Conservation (phyloP, 37 sponge, comb jelly and placozoan genomes). For the Sycon ciliatum region DNA sequence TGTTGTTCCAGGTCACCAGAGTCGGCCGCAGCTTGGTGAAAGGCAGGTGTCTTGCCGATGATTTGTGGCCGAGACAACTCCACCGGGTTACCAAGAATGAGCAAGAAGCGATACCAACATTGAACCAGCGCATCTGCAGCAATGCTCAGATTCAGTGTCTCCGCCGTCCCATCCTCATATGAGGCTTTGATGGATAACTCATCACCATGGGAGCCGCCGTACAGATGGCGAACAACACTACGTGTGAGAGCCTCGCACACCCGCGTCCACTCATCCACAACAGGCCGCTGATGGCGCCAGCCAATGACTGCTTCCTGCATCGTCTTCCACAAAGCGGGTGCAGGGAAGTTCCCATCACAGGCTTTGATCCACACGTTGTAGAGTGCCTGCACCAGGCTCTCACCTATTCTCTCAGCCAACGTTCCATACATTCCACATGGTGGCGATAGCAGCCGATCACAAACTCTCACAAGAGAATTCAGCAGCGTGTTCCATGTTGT, state of each 20-base stretch:
- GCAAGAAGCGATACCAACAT: constrained; percentile 78
- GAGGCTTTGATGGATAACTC: not conserved
- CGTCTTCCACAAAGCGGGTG: constrained; percentile 69
- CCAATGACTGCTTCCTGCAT: constrained; percentile 46
- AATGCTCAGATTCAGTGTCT: constrained; percentile 5
- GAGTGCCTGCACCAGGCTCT: constrained; percentile 39
- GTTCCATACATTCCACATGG: constrained; percentile 28
- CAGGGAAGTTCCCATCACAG: constrained; percentile 48
- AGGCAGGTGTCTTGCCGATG: constrained; percentile 37
- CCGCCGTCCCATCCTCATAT: constrained; percentile 24
- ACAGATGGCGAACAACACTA: constrained; percentile 43
- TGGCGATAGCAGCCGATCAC: constrained; percentile 47
- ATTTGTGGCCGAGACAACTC: constrained; percentile 50
- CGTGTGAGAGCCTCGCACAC: constrained; percentile 46
- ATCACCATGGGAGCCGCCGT: constrained; percentile 34
- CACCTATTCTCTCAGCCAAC: constrained; percentile 43
- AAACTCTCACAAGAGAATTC: constrained; percentile 33
- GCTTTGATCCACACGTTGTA: constrained; percentile 64
- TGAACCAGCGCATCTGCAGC: constrained; percentile 47
- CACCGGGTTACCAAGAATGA: constrained; percentile 74
- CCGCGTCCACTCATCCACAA: constrained; percentile 51
- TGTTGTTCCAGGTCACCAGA: not conserved
- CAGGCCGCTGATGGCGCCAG: constrained; percentile 69
- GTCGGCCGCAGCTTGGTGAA: constrained; percentile 35
- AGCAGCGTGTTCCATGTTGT: constrained; percentile 49